These are phyloP conservation scores for Drosophila anomelani DNA, from an alignment of 2,888 invertebrate genomes.

Conservation along the genomic window DNA sequence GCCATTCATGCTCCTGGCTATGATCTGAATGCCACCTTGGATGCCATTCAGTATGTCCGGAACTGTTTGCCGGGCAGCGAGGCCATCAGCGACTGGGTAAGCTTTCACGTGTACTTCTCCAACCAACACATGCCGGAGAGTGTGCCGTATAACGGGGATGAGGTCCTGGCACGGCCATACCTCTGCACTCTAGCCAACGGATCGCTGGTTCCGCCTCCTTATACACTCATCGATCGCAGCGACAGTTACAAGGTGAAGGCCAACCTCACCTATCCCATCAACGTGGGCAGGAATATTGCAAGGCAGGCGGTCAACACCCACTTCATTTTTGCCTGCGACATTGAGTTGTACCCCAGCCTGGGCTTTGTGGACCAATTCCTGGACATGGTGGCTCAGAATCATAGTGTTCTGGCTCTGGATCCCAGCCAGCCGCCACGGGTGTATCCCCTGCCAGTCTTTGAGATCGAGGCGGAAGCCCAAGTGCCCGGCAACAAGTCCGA, in stretches of 20 bases:
- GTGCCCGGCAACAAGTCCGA: conserved; percentile 73
- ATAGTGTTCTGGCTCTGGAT: conserved; percentile 85
- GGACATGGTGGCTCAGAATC: conserved; percentile 90
- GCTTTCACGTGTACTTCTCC: conserved; percentile 88
- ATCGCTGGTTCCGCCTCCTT: conserved; percentile 54
- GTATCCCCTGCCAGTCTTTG: conserved; percentile 74
- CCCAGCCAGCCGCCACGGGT: conserved; percentile 51
- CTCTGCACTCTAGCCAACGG: conserved; percentile 53
- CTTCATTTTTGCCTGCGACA: conserved; percentile 93
- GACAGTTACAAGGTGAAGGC: conserved; percentile 87
- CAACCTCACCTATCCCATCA: conserved; percentile 93
- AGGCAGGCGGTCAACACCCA: conserved; percentile 91
- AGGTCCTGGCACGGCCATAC: conserved; percentile 63
- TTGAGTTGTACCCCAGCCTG: conserved; percentile 94
- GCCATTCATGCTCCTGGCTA: conserved; percentile 88
- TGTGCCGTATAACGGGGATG: conserved; percentile 67
- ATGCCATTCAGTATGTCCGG: conserved; percentile 87
- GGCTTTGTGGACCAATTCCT: conserved; percentile 91
- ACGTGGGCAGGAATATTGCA: conserved; percentile 94
- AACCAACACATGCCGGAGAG: conserved; percentile 86
- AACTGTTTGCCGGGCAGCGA: conserved; percentile 85
- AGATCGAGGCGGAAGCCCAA: conserved; percentile 49
- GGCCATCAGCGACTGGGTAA: conserved; percentile 86
- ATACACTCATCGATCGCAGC: conserved; percentile 72
- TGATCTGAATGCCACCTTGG: conserved; percentile 86